Evolutionary conservation across 2,113 vertebrate genomes (phyloP).

Genomic region (Oreochromis niloticus): DNA sequence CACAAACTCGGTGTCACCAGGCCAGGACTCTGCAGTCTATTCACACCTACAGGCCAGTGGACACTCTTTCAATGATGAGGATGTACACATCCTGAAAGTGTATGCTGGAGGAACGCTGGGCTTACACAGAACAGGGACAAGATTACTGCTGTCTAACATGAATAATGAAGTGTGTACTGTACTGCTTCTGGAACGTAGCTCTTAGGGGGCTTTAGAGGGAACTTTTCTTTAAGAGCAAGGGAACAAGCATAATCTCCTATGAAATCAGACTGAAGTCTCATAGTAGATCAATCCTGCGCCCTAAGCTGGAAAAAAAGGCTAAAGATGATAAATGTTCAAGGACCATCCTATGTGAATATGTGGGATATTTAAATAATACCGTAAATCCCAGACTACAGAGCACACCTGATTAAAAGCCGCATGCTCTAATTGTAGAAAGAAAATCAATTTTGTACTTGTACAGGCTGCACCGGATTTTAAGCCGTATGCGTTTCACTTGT

Average conservation of each 20-base stretch:
- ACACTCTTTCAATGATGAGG: rapidly evolving
- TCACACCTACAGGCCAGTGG: background rate
- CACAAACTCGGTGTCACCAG: background rate
- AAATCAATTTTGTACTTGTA: no score
- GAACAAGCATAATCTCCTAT: background rate
- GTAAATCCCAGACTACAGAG: no score
- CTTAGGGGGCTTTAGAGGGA: background rate
- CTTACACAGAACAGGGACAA: background rate
- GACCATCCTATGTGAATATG: background rate
- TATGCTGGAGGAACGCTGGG: background rate
- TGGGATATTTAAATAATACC: background rate
- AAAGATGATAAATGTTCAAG: background rate
- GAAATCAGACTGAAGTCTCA: conserved; percentile 3
- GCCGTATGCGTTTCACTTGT: no score
- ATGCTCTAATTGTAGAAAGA: no score
- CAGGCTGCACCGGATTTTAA: no score
- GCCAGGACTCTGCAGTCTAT: rapidly evolving
- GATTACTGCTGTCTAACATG: conserved; percentile 13
- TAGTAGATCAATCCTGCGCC: background rate
- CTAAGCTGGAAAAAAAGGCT: background rate
- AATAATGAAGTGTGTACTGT: background rate
- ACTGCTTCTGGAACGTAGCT: background rate
- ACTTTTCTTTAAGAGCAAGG: background rate
- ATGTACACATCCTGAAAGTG: background rate
- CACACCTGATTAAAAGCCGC: no score